Evolutionary conservation across 2,888 invertebrate genomes (phyloP), one percentile per base, ranked within the genome.

Genomic region (Spilarctia lutea): DNA sequence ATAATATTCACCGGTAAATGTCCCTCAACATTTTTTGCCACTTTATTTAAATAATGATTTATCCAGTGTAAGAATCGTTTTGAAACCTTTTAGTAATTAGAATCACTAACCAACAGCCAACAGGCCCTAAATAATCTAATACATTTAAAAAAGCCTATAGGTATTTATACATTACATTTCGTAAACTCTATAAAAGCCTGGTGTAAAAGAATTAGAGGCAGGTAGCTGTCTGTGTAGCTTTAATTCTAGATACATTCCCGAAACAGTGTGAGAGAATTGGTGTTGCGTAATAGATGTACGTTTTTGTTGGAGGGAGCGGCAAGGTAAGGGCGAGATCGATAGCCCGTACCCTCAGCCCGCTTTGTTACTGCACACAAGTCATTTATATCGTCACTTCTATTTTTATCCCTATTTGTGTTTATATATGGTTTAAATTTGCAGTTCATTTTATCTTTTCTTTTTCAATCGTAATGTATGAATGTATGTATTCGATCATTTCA

Each of bases 321-420:
- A 86, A 86, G 86, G 86, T 86, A 79, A 86, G 85, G 84, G 81
- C 81, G 71, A 74, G 85, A 86, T 86, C 86, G 84, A 86, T 86
- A 83, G 63, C 67, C 74, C 48, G 72, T 70, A 76, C 75, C 72
- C 76, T 71, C 75, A 65, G 74, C 75, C 69, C 70, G 75, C 76
- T 81, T 73, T 76, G 79, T 75, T 79, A 73, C 74, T 76, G 72
- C 79, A 82, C 72, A 79, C 71, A 79, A 39, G 70, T 48, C 60
- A 70, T 72, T 56, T 74, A 65, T 65, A 35, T 48, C 69, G 66
- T 69, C 39, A 66, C 35, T 52, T 52, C 71, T 72, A 68, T 60
- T 78, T 78, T 73, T 20, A 48, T 30, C 30, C 39, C 27, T 60
- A n/a, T 65, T 65, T 48, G 33, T 60, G 30, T 24, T 45, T 20